These are phyloP conservation scores for Andrena marginata DNA, from an alignment of 2,888 invertebrate species.

Conservation along the genomic window DNA sequence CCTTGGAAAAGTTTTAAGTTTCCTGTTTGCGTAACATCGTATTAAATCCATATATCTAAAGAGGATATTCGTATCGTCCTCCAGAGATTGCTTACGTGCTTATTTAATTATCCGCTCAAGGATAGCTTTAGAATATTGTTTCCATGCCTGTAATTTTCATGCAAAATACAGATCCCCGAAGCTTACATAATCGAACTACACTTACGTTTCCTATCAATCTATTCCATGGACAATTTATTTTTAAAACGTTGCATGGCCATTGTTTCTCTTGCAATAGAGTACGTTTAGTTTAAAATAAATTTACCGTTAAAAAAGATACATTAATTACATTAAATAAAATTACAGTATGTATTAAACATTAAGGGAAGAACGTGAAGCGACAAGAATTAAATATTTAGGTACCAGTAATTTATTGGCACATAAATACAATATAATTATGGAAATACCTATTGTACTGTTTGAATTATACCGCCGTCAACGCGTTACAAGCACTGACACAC, in stretches of 20 bases:
- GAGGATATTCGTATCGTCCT: conserved; percentile 8
- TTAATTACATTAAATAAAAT: too few relatives aligned
- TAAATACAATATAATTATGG: too few relatives aligned
- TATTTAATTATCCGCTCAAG: conserved; percentile 33
- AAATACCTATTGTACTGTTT: too few relatives aligned
- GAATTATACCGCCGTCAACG: too few relatives aligned
- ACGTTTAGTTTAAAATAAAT: background rate
- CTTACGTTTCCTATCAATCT: background rate
- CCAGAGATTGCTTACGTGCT: background rate
- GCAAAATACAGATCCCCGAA: background rate
- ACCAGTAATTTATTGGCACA: too few relatives aligned
- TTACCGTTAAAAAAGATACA: too few relatives aligned
- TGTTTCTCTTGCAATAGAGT: background rate
- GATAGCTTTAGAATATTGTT: background rate
- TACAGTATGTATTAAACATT: too few relatives aligned
- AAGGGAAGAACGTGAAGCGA: too few relatives aligned
- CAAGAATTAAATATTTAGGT: too few relatives aligned
- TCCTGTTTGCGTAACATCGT: conserved; percentile 12
- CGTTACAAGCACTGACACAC: too few relatives aligned
- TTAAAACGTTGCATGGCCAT: background rate
- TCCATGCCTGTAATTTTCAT: conserved; percentile 1
- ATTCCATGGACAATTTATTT: background rate
- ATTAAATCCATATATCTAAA: background rate
- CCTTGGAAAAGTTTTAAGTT: conserved; percentile 28
- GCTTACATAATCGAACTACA: background rate